phyloP scores from a whole-genome alignment of 2,888 invertebrate genomes.

The Deroplatys truncata region DNA sequence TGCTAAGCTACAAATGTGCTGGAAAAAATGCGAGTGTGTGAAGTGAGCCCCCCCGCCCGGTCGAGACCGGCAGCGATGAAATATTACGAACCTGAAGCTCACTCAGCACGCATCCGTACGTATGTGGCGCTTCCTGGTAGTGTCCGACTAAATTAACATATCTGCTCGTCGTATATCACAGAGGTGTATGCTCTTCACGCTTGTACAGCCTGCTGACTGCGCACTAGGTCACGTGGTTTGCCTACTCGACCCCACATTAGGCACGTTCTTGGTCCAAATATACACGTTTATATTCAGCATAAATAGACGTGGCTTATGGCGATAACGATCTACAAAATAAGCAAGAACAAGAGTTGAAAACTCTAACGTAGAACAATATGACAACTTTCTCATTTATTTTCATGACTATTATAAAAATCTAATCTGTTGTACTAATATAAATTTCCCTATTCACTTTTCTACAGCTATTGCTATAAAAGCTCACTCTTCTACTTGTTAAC shows the following conservation, averaged over 20 bases:
- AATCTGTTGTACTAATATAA: no score
- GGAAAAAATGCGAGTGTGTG: background rate
- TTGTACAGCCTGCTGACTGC: background rate
- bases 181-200: background rate
- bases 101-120: background rate
- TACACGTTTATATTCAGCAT: no score
- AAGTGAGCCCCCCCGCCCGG: background rate
- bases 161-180: background rate
- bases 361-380: no score
- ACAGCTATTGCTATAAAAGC: no score
- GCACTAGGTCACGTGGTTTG: background rate
- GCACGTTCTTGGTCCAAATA: no score
- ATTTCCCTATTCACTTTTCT: no score
- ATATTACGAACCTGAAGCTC: background rate
- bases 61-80: background rate
- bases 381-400: no score
- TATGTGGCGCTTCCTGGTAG: background rate
- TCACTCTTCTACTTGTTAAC: no score
- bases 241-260: background rate
- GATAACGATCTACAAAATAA: no score
- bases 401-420: no score
- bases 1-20: background rate
- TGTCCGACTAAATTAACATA: background rate
- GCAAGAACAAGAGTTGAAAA: no score
- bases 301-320: no score